Conservation (phyloP, 2,888 invertebrate species). For the Pollenia angustigena region DNA sequence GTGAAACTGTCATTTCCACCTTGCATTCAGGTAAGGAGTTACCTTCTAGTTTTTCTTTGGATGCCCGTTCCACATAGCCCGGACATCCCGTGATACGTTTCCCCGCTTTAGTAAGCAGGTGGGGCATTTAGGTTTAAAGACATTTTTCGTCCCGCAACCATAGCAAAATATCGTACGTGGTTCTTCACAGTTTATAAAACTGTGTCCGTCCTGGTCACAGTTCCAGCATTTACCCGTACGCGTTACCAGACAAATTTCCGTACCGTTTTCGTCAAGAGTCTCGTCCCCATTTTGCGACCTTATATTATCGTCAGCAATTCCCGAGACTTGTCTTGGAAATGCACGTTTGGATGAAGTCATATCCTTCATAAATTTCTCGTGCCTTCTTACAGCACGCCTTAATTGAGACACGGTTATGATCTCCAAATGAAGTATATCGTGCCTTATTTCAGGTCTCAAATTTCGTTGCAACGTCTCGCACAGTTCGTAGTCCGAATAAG, state of each 20-base stretch:
- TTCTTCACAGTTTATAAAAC: not conserved
- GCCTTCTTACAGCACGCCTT: not conserved
- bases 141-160: conserved; percentile 12
- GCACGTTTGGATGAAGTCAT: not conserved
- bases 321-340: not conserved
- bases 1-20: too few species aligned
- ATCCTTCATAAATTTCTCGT: conserved; percentile 26
- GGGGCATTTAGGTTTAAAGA: not conserved
- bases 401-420: not conserved
- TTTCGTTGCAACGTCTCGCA: not conserved
- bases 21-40: too few species aligned
- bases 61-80: not conserved
- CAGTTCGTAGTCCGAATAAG: not conserved
- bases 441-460: not conserved
- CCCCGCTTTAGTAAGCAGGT: not conserved
- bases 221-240: not conserved
- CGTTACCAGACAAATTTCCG: not conserved
- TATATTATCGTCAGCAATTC: not conserved
- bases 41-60: not conserved
- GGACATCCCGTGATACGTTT: conserved; percentile 2
- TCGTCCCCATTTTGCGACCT: not conserved
- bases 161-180: conserved; percentile 1
- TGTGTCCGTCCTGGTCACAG: not conserved
- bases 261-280: not conserved
- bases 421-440: conserved; percentile 20